Conservation (phyloP, 2,797 vertebrate genomes). For the Capromys pilorides region DNA sequence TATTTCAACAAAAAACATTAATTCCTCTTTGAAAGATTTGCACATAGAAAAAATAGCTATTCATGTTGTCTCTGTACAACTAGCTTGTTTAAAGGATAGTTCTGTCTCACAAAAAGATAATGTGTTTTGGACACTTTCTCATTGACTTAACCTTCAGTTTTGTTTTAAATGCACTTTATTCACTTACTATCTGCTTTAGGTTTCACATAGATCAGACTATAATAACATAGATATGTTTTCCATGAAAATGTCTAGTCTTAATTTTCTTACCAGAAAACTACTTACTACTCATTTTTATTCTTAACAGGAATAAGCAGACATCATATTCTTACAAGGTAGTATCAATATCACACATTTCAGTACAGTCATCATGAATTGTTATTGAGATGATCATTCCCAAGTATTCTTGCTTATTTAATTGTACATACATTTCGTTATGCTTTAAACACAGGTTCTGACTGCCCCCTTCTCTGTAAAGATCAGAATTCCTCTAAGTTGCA, state of each 20-base stretch:
- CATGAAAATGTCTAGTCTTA: neutral
- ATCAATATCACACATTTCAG: neutral
- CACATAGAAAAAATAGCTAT: neutral
- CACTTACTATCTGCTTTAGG: neutral
- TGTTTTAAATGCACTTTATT: neutral
- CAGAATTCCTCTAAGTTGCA: neutral
- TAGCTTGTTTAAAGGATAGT: neutral
- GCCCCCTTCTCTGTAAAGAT: neutral
- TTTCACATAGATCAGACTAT: neutral
- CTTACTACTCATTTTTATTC: neutral
- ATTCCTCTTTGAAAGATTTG: neutral
- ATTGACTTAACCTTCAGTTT: neutral
- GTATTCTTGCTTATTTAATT: neutral
- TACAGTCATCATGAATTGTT: neutral
- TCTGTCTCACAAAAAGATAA: neutral
- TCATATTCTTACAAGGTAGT: neutral
- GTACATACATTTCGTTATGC: neutral
- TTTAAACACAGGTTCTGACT: neutral
- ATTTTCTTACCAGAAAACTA: neutral
- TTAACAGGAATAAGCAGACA: neutral
- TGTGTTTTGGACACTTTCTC: neutral
- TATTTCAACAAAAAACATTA: neutral
- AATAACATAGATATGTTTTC: neutral
- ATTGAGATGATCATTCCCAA: neutral
- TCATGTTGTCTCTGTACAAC: neutral